A percentile compares a stretch with the other conserved stretches of the same genome.
Conservation (phyloP, 2,797 vertebrate species). For the Sebastes vulpes region DNA sequence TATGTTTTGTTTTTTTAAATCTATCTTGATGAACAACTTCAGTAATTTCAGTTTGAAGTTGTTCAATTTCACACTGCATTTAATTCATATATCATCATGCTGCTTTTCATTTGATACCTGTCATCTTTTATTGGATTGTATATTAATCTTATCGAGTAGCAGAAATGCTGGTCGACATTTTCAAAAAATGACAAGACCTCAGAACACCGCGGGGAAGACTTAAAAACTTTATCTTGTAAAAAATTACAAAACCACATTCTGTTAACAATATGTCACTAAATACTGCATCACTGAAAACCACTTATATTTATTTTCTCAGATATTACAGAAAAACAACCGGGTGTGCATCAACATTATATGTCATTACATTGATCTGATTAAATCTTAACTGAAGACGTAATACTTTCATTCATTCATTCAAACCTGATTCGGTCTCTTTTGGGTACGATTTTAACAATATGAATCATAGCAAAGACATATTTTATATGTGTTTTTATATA, state of each 20-base stretch:
- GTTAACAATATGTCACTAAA: neutral
- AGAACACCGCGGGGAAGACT: neutral
- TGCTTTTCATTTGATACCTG: slow-evolving; percentile 26
- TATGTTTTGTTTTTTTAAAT: slow-evolving; percentile 8
- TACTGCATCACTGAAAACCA: neutral
- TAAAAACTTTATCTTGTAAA: neutral
- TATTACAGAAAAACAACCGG: neutral
- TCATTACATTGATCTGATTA: neutral
- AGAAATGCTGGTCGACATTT: neutral
- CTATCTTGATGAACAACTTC: slow-evolving; percentile 11
- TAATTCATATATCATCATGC: slow-evolving; percentile 28
- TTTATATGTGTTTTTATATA: neutral
- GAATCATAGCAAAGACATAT: neutral
- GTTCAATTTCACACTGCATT: slow-evolving; percentile 48
- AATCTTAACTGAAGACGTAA: too few relatives aligned
- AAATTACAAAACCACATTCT: neutral
- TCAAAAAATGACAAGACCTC: neutral
- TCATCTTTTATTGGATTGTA: slow-evolving; percentile 4
- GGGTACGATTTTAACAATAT: neutral
- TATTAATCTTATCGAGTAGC: slow-evolving; percentile 14
- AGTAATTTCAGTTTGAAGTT: slow-evolving; percentile 17
- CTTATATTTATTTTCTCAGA: neutral
- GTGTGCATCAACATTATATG: neutral
- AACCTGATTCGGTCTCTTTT: neutral
- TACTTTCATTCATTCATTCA: neutral